Evolutionary conservation across 2,888 invertebrate genomes (phyloP).

Genomic region (Philhelius pedissequus): DNA sequence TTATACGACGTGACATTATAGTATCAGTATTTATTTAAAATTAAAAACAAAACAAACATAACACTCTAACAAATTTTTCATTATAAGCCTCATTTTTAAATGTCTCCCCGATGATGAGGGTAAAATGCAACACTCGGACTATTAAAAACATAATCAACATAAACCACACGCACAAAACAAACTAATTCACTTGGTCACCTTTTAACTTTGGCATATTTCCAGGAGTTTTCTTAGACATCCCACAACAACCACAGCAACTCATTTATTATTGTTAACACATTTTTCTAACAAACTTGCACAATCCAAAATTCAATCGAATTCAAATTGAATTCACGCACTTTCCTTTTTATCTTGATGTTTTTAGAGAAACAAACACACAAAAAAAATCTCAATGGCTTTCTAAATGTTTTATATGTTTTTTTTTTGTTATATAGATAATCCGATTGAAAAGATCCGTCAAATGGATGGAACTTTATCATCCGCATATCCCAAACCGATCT

Average conservation of each 20-base stretch:
- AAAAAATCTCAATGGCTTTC: slow-evolving; percentile 1
- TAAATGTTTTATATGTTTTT: slow-evolving; percentile 12
- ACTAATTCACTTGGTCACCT: slow-evolving; percentile 53
- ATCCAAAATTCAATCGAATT: not conserved
- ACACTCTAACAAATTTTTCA: not conserved
- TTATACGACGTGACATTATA: not conserved
- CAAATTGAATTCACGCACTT: slow-evolving; percentile 7
- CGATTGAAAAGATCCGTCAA: slow-evolving; percentile 42
- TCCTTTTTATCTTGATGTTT: not conserved
- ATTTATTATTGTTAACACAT: slow-evolving; percentile 62
- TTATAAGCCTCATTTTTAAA: not conserved
- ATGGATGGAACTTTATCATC: slow-evolving; percentile 15
- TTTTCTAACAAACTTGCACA: not conserved
- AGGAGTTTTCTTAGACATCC: slow-evolving; percentile 27
- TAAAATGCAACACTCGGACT: not conserved
- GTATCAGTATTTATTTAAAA: not conserved
- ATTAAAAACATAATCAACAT: not conserved
- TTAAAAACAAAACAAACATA: not conserved
- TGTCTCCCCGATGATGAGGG: not conserved
- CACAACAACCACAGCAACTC: slow-evolving; percentile 49
- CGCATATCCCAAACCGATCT: slow-evolving; percentile 58
- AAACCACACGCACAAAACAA: not conserved
- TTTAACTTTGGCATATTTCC: slow-evolving; percentile 63
- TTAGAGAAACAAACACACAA: not conserved
- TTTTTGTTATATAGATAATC: not conserved